Evolutionary conservation across 2,888 invertebrate genomes (phyloP), one percentile per base, ranked within the genome.

Genomic region (Galerucella calmariensis): DNA sequence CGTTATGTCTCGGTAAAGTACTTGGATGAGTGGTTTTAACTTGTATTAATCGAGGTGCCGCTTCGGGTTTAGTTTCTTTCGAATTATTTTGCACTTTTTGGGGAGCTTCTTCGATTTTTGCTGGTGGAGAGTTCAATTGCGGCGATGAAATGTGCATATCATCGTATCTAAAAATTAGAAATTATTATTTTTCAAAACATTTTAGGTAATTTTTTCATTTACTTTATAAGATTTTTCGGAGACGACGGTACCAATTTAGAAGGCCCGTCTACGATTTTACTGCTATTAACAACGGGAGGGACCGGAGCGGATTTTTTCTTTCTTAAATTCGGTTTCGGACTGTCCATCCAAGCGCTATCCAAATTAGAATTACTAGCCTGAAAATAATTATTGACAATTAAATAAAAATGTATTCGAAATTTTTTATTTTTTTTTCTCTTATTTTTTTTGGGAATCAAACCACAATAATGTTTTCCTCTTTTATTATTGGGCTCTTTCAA

Each of bases 271-370:
- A 48, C 46, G 41, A 48, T 69, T 6, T 72, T 66, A 12, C 16
- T 24, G 20, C 53, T 69, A 8, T 53, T 35, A 35, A 35, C 20
- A 2, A 67, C 27, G 5, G 77, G 77, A 46, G 77, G 77, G 61
- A 91, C 92, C 3, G 94, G 94, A 0, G 94, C 94, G 0, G 93
- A 93, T 84, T 95, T 95, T 87, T 94, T 94, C 82, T 94, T 90
- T 74, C 95, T 86, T 81, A 81, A 80, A 85, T 88, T 83, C 74
- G 86, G 87, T 78, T 83, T 85, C 20, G 94, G 95, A 87, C 95
- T 95, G 53, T 79, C 93, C 91, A 80, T 92, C 90, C 77, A 79
- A 16, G 77, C 59, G 9, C 56, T 56, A 63, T 74, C 75, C 62
- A 78, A 68, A 62, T 68, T 67, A 14, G 77, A 72, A 72, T 78